Evolutionary conservation across 2,113 vertebrate species (phyloP), one percentile per base, ranked within the genome.

Genomic region (Heptranchias perlo): DNA sequence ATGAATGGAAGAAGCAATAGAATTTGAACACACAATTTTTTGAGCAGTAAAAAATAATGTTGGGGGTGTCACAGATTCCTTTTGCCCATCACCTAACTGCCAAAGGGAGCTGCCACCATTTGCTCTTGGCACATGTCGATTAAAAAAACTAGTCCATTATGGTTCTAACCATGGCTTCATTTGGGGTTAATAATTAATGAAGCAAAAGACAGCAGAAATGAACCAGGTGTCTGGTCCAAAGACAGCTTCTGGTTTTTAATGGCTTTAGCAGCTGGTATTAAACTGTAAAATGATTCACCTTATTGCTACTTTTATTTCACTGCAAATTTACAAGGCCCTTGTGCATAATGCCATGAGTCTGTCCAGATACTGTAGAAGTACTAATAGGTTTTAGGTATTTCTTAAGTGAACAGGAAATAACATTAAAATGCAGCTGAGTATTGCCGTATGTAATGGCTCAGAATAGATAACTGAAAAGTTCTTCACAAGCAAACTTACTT

Each of bases 151-250:
- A 6, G 39, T 82, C 28, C 87, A 35, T 31, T 92, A 54, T 92
- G 87, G 54, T 61, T 61, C 54, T 0, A n/a, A 58, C 58, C 58
- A 58, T 5, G 14, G 78, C 78, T 82, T 39, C 4, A 44, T 82
- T 61, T 92, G 52, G 52, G 87, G 31, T 89, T 54, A 89, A 89
- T 89, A 89, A 89, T 89, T 89, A 89, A 89, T 54, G 86, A 89
- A 92, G 28, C 52, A 61, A 18, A 61, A n/a, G 52, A n/a, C 87
- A 58, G 31, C 31, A 35, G 52, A 58, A 61, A 35, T 35, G 31
- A 61, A 5, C 11, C 0, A 6, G 14, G 4, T 92, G 35, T 58
- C 87, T 35, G 87, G 87, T n/a, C n/a, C n/a, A 92, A 92, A n/a
- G 54, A 31, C 13, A 18, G 52, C 31, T 35, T 92, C 31, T 58